A percentile compares a stretch with the other conserved stretches of the same genome.
phyloP scores from a whole-genome alignment of 2,113 vertebrate species.

The Nipponia nippon region DNA sequence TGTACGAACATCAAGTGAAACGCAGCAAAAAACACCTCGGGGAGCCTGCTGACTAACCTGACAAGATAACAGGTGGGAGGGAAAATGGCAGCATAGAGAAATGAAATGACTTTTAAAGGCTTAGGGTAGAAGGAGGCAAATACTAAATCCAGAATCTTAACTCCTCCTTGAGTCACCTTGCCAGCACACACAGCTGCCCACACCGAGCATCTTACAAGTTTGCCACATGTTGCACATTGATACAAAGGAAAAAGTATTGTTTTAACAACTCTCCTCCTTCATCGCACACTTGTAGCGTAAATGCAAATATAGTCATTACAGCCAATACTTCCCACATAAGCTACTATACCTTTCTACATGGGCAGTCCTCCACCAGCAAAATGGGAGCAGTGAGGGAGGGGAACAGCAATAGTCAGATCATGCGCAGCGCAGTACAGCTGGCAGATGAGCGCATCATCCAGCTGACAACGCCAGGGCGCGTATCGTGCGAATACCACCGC shows the following conservation, averaged over 20 bases:
- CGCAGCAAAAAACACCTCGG: neutral
- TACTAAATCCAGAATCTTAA: neutral
- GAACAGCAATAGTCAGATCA: neutral
- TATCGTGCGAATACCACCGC: neutral
- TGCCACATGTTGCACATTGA: neutral
- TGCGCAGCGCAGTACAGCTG: neutral
- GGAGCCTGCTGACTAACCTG: neutral
- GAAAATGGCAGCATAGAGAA: neutral
- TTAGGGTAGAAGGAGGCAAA: neutral
- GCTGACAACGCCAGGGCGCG: accelerated
- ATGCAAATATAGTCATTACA: neutral
- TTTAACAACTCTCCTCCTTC: neutral
- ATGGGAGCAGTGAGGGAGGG: neutral
- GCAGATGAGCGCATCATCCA: neutral
- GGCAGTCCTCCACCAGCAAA: neutral
- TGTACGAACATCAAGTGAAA: neutral
- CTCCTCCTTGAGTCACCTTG: neutral
- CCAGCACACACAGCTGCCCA: neutral
- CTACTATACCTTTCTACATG: neutral
- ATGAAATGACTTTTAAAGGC: neutral
- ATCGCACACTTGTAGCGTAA: accelerated
- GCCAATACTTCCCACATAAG: neutral
- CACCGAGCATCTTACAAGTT: neutral
- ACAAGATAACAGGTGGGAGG: neutral
- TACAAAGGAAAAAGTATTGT: neutral